Conservation (phyloP, 2,797 vertebrate genomes). For the Hylomyscus alleni region DNA sequence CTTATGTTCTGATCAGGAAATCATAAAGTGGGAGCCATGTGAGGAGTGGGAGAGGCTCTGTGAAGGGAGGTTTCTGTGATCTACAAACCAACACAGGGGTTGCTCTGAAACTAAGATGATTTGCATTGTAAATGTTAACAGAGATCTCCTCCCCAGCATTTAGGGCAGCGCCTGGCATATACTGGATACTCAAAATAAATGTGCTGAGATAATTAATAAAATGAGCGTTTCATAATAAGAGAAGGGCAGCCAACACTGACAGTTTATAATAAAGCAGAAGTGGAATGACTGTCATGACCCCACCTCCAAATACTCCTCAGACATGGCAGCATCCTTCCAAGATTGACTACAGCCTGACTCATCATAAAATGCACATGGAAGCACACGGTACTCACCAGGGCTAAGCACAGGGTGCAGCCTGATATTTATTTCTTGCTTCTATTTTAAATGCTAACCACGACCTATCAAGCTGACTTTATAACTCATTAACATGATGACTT, state of each 20-base stretch:
- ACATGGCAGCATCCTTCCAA: neutral
- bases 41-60: neutral
- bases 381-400: neutral
- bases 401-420: neutral
- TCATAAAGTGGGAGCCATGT: neutral
- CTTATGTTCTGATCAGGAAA: neutral
- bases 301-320: conserved; percentile 16
- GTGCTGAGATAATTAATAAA: conserved; percentile 35
- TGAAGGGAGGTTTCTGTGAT: neutral
- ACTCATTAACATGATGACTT: neutral
- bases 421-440: conserved; percentile 11
- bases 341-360: neutral
- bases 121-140: neutral
- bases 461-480: neutral
- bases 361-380: neutral
- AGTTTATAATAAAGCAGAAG: conserved; percentile 25
- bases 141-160: neutral
- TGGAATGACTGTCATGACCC: neutral
- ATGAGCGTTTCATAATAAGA: conserved; percentile 10
- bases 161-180: neutral
- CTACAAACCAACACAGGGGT: neutral
- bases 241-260: neutral
- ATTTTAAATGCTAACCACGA: conserved; percentile 10
- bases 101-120: conserved; percentile 28
- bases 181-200: neutral